These are phyloP conservation scores for Colius striatus DNA, from an alignment of 2,113 vertebrate species.

Conservation along the genomic window DNA sequence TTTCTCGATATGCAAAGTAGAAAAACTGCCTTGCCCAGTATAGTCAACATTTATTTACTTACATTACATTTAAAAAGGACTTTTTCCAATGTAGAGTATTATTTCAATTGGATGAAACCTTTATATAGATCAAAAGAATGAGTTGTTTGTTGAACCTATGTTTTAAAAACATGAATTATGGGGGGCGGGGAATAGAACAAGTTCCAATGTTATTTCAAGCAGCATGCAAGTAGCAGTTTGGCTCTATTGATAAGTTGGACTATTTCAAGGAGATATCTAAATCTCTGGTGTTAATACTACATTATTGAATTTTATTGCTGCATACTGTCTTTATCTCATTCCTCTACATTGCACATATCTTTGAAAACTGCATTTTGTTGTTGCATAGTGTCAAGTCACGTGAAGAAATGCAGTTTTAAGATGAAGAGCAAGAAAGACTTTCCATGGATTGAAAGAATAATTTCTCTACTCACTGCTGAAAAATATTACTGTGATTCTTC, in stretches of 20 bases:
- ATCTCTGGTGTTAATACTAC: not conserved
- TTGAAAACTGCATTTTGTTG: not conserved
- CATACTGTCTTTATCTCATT: not conserved
- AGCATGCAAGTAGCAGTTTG: not conserved
- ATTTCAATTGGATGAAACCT: not conserved
- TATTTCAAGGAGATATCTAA: not conserved
- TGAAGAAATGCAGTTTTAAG: not conserved
- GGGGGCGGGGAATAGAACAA: not conserved
- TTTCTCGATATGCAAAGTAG: not conserved
- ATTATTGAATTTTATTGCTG: not conserved
- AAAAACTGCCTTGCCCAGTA: not conserved
- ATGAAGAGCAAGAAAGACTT: not conserved
- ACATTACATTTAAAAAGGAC: not conserved
- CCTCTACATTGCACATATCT: fast-evolving
- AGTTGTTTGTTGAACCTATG: not conserved
- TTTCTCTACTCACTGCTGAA: not conserved
- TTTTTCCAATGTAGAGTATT: not conserved
- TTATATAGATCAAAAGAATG: not conserved
- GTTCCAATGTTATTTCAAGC: not conserved
- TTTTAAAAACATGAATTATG: not conserved
- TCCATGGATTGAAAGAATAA: not conserved
- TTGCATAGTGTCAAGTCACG: not conserved
- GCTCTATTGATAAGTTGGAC: not conserved
- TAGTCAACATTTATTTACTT: not conserved
- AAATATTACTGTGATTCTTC: not conserved